Base-by-base conservation (phyloP, 2,888 invertebrate species). In the Serrognathus titanus region DNA sequence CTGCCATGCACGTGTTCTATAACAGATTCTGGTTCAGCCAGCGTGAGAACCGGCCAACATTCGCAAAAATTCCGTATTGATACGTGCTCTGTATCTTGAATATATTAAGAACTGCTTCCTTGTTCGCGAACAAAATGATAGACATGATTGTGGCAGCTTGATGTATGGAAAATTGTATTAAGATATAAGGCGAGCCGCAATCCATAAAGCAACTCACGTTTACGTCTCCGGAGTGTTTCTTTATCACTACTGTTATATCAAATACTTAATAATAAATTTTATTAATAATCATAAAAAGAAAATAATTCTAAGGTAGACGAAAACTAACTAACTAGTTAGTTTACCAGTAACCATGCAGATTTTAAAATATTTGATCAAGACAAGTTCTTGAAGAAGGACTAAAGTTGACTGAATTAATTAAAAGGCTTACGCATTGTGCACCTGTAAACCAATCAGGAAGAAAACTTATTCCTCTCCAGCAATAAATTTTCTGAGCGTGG, bases 1-100 rank as follows among this genome's bases (percentile, higher is more conserved):
- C 66, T 66, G 64, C 67, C 63, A 65, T 66, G 67, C 68, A 68
- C 68, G 68, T 68, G 68, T 68, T 67, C 64, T 55, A 31, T 31
- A 51, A 60, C 60, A 59, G 63, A 62, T 61, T 64, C 61, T 60
- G 62, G 59, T 60, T 62, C 61, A 62, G 62, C 63, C 67, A 69
- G 68, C 69, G 69, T 69, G 68, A 68, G 69, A 69, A 69, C 63
- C 53, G 57, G 41, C 60, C 24, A 54, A 51, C 58, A 58, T 63
- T 60, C 57, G 63, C 63, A 66, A 66, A 66, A 66, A 65, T 65
- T 61, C 65, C 65, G 66, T 65, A 66, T 66, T 66, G 59, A 65
- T 64, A 66, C 66, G 63, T 66, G 65, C 63, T 60, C 61, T 50
- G 65, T 61, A 57, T 66, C 62, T 56, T 62, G 60, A 62, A 63